Evolutionary conservation across 2,888 invertebrate species (phyloP).

Genomic region (Netelia virgata): DNA sequence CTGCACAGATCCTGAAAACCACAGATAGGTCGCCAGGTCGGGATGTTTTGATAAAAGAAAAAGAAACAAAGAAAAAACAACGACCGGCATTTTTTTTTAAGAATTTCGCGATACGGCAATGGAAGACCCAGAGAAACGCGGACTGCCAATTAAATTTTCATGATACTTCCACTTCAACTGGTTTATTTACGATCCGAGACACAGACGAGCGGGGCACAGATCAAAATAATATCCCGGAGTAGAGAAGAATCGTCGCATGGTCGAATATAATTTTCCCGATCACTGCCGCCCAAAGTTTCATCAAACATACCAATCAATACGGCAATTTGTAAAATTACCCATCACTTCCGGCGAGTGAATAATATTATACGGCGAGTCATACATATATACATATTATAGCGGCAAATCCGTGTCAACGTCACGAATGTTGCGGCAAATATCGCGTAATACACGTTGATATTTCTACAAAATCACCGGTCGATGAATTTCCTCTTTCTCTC

Average conservation of each 20-base stretch:
- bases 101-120: not conserved
- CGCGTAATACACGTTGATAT: constrained; percentile 4
- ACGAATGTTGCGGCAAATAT: not conserved
- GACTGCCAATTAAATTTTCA: not conserved
- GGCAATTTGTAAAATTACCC: constrained; percentile 13
- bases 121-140: not conserved
- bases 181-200: constrained; percentile 1
- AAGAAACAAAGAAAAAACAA: constrained; percentile 13
- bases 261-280: constrained; percentile 8
- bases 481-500: not conserved
- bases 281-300: not conserved
- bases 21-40: constrained; percentile 41
- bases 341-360: constrained; percentile 3
- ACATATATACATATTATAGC: not conserved
- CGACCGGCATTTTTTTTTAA: constrained; percentile 9
- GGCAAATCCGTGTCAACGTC: constrained; percentile 5
- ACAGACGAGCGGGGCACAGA: not conserved
- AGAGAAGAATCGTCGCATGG: not conserved
- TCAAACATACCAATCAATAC: not conserved
- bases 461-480: constrained; percentile 3
- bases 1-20: constrained; percentile 51
- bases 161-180: not conserved
- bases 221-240: not conserved
- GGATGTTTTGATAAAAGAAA: constrained; percentile 35
- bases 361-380: not conserved